Conservation (phyloP, 2,113 vertebrate species). For the Gadus chalcogrammus region DNA sequence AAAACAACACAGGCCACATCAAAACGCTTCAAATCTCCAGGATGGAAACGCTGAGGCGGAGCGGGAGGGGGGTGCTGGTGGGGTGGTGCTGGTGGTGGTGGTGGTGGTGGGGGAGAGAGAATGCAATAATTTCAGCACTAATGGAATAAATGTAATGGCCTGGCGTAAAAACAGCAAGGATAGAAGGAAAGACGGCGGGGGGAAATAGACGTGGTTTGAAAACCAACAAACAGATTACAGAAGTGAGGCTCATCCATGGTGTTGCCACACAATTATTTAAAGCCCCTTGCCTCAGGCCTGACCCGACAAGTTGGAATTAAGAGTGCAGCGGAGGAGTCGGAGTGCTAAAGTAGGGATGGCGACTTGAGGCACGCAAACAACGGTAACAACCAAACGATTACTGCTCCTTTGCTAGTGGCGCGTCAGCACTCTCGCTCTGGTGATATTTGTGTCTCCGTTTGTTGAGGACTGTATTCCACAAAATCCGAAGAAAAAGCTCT, state of each 20-base stretch:
- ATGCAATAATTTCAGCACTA: conserved; percentile 14
- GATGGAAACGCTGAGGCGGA: neutral
- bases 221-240: neutral
- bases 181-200: neutral
- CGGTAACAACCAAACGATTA: neutral
- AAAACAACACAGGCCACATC: conserved; percentile 59
- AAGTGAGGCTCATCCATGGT: neutral
- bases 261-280: neutral
- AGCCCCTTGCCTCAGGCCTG: neutral
- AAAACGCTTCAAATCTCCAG: conserved; percentile 32
- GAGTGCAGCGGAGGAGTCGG: neutral
- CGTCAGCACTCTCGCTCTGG: no score
- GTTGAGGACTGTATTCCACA: no score
- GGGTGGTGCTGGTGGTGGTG: neutral
- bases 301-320: neutral
- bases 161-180: conserved; percentile 7
- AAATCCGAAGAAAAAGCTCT: no score
- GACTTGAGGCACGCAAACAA: conserved; percentile 11
- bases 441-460: no score
- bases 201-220: neutral
- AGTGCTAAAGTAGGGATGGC: neutral
- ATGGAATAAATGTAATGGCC: conserved; percentile 21
- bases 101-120: conserved; percentile 6
- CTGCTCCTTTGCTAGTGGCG: no score
- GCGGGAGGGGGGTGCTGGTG: neutral